Conservation (phyloP, 2,888 invertebrate species). For the Archips xylosteana region DNA sequence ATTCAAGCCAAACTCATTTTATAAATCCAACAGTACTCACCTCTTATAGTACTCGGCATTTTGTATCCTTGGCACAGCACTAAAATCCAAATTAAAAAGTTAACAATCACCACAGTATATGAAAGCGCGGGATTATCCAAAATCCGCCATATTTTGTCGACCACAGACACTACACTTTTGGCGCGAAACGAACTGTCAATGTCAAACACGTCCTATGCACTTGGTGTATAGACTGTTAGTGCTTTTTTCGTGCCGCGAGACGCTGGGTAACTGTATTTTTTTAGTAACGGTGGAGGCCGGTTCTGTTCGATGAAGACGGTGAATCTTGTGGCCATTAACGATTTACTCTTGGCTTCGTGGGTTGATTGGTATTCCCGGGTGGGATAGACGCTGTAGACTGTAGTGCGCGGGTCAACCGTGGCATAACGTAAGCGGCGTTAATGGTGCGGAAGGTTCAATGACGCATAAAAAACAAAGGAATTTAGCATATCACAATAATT, state of each 20-base stretch:
- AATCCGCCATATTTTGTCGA: conserved; percentile 61
- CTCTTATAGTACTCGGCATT: conserved; percentile 84
- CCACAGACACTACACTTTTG: conserved; percentile 51
- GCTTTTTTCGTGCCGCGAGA: conserved; percentile 77
- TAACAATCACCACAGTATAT: conserved; percentile 48
- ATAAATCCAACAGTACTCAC: conserved; percentile 55
- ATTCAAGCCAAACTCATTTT: not conserved
- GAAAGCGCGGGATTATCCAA: conserved; percentile 60
- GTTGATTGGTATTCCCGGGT: not conserved
- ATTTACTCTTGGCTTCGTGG: conserved; percentile 1
- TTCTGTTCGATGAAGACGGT: conserved; percentile 53
- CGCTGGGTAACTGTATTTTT: conserved; percentile 82
- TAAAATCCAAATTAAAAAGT: conserved; percentile 54
- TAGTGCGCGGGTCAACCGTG: not conserved
- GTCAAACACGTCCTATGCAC: conserved; percentile 77
- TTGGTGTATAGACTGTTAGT: conserved; percentile 71
- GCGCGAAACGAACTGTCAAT: conserved; percentile 70
- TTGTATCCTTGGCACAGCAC: conserved; percentile 66
- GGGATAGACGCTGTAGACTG: not conserved
- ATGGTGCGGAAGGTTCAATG: too few relatives aligned
- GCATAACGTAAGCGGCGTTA: too few relatives aligned
- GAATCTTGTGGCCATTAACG: conserved; percentile 53
- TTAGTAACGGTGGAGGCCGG: conserved; percentile 80
- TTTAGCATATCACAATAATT: too few relatives aligned
- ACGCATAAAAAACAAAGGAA: too few relatives aligned